Conservation (phyloP, 2,888 invertebrate genomes). For the Pseudococcus jackbeardsleyi region DNA sequence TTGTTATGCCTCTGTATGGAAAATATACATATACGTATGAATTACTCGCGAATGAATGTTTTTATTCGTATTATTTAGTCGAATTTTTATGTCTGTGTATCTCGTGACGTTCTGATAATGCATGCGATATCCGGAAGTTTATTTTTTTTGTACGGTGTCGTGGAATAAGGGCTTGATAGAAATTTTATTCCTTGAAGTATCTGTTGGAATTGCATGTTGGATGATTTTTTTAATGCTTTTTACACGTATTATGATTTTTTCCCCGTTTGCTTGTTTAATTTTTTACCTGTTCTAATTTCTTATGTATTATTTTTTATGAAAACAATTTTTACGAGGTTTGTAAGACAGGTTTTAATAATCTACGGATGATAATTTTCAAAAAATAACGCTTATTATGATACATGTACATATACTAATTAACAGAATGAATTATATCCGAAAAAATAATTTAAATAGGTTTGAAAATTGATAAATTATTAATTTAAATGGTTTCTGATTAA, state of each 20-base stretch:
- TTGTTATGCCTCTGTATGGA: neutral
- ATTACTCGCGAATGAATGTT: neutral
- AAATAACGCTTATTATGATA: neutral
- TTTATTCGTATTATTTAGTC: neutral
- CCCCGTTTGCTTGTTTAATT: neutral
- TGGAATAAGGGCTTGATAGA: neutral
- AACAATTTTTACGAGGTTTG: neutral
- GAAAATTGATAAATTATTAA: neutral
- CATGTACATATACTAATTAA: neutral
- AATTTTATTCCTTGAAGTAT: neutral
- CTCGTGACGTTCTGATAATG: neutral
- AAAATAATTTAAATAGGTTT: neutral
- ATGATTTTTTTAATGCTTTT: neutral
- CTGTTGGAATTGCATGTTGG: neutral
- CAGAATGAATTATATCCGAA: neutral
- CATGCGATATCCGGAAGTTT: neutral
- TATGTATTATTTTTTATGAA: neutral
- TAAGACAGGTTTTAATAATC: neutral
- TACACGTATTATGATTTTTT: neutral
- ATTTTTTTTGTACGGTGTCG: neutral
- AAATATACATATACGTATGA: slow-evolving; percentile 23
- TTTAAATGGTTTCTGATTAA: neutral
- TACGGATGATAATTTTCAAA: neutral
- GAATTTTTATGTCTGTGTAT: neutral
- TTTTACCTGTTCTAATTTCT: neutral